Evolutionary conservation across 2,113 vertebrate species (phyloP), one percentile per base, ranked within the genome.

Genomic region (Danionella cerebrum): DNA sequence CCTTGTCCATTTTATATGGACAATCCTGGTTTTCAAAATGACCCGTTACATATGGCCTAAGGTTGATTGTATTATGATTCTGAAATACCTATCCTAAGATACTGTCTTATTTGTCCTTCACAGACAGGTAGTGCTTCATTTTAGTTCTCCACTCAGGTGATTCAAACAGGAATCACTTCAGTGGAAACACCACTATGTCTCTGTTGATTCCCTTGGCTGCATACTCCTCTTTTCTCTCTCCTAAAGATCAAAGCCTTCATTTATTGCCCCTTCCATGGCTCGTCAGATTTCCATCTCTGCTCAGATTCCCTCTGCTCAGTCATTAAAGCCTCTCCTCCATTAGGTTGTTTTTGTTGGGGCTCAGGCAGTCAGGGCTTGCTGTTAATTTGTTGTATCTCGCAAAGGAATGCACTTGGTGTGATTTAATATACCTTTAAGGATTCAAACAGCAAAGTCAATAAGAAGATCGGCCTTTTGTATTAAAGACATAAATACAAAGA

Each of bases 401-500:
- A 66, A 63, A 65, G 48, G 69, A 79, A 81, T 73, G 75, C 69
- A 77, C 60, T 72, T 60, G 35, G 65, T 82, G 79, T 83, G 80
- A 86, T 85, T 88, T 83, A 88, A 76, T 70, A 64, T 27, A 1
- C n/a, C 74, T 76, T 84, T 84, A 83, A 82, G 75, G 74, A 85
- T 79, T 72, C 13, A 50, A 80, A 79, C 67, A 54, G 79, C 29
- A 25, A n/a, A 38, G 81, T 85, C 84, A 75, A 85, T 84, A 82
- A 75, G 77, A 82, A 78, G 75, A 81, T 86, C 78, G 59, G 62
- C 74, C 69, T 67, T 63, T 77, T 67, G 76, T 87, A 86, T 87
- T 88, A 82, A 86, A 86, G 71, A 75, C 78, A 88, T 88, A 88
- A 88, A 88, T 87, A 86, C 76, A 59, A 78, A 51, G 71, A 53